phyloP scores from a whole-genome alignment of 2,797 vertebrate species.

The Valencia hispanica region DNA sequence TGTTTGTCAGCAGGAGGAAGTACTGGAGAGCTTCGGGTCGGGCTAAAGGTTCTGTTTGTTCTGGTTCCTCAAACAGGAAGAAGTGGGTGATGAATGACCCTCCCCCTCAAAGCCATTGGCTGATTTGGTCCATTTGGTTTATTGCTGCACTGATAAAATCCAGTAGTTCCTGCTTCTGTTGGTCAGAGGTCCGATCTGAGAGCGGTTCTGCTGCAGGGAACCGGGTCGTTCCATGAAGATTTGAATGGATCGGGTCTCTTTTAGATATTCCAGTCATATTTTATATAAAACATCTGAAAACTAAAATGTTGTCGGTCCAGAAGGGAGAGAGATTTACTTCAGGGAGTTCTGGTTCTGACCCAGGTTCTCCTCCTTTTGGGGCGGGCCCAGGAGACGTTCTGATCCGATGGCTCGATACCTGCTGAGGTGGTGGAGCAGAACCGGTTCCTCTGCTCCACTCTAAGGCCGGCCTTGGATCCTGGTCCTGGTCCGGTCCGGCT shows the following conservation, averaged over 20 bases:
- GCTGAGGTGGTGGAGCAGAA: no score
- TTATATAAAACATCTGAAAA: no score
- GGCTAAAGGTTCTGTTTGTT: background rate
- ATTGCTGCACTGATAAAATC: no score
- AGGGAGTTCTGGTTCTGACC: background rate
- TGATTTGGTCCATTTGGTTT: background rate
- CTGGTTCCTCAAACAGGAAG: slow-evolving; percentile 22
- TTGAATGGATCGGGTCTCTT: background rate
- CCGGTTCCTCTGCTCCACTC: no score
- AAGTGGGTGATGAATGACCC: rapidly evolving
- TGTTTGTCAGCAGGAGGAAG: slow-evolving; percentile 37
- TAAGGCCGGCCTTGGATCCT: no score
- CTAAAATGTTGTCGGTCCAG: no score
- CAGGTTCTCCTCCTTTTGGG: background rate
- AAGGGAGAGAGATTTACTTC: no score
- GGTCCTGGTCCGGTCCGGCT: no score
- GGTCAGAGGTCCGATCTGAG: background rate
- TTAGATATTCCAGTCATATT: no score
- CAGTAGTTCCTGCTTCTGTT: slow-evolving; percentile 19
- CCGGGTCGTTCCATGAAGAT: background rate
- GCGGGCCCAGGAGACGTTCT: background rate
- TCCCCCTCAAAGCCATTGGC: background rate
- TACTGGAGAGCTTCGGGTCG: background rate
- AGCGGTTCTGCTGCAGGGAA: background rate
- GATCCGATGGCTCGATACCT: background rate